Conservation (phyloP, 2,797 vertebrate genomes). For the Myotis findleyi region DNA sequence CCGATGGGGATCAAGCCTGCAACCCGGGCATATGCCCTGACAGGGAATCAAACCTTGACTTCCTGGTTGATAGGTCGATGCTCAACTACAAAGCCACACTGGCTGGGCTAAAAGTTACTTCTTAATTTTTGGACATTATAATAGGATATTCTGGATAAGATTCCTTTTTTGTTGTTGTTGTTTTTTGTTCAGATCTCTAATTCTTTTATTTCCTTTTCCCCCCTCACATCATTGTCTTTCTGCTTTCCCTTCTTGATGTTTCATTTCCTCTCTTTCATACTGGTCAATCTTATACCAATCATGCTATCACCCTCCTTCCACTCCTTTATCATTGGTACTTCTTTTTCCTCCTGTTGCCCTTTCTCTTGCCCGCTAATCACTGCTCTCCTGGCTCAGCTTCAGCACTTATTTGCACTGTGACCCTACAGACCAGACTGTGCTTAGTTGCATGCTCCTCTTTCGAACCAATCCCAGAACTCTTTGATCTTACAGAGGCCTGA, state of each 20-base stretch:
- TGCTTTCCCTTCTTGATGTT: background rate
- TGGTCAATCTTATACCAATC: background rate
- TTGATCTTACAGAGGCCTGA: conserved; percentile 54
- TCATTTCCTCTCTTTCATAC: background rate
- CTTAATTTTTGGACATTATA: background rate
- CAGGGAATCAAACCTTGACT: background rate
- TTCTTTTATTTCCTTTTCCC: background rate
- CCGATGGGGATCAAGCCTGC: background rate
- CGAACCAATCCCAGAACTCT: conserved; percentile 4
- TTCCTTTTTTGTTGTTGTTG: background rate
- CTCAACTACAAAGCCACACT: background rate
- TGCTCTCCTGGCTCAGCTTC: background rate
- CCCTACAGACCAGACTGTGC: background rate
- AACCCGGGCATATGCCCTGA: background rate
- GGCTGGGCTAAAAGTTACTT: background rate
- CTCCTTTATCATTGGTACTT: background rate
- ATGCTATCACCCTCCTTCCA: background rate
- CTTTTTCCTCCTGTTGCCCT: background rate
- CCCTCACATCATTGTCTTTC: background rate
- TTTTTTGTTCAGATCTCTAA: background rate
- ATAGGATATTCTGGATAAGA: background rate
- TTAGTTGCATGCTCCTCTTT: background rate
- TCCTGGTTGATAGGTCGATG: background rate
- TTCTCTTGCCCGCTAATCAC: background rate
- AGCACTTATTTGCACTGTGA: background rate